phyloP scores from a whole-genome alignment of 2,797 vertebrate genomes.

The Lophotriccus pileatus region DNA sequence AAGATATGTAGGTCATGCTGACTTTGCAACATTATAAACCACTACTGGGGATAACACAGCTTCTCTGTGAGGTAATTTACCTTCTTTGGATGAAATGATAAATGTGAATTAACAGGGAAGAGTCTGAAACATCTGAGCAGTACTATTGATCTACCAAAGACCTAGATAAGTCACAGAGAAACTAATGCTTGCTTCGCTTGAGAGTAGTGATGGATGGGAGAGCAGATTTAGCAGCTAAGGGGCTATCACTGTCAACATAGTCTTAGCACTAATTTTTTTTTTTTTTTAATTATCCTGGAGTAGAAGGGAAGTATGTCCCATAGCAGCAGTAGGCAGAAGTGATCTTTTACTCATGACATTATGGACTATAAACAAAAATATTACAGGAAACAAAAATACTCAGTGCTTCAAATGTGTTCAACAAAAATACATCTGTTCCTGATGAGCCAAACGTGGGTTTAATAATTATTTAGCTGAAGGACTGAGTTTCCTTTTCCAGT shows the following conservation, averaged over 20 bases:
- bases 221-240: slow-evolving; percentile 36
- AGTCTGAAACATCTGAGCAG: slow-evolving; percentile 38
- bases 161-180: slow-evolving; percentile 52
- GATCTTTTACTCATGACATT: background rate
- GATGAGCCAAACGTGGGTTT: background rate
- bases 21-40: slow-evolving; percentile 45
- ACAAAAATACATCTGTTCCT: background rate
- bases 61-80: slow-evolving; percentile 44
- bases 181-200: slow-evolving; percentile 18
- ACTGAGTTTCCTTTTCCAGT: background rate
- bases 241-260: slow-evolving; percentile 20
- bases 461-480: background rate
- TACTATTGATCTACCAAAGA: slow-evolving; percentile 53
- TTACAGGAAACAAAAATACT: background rate
- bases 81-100: slow-evolving; percentile 53
- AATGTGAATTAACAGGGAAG: slow-evolving; percentile 50
- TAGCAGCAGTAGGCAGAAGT: background rate
- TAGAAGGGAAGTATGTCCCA: background rate
- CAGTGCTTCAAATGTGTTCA: background rate
- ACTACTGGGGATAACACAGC: slow-evolving; percentile 6
- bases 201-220: slow-evolving; percentile 44
- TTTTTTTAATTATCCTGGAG: background rate
- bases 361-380: background rate
- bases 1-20: slow-evolving; percentile 47
- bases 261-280: background rate